Percentiles rank a stretch among this genome's conserved stretches.
Conservation (phyloP, 2,113 vertebrate species). For the Perca flavescens region DNA sequence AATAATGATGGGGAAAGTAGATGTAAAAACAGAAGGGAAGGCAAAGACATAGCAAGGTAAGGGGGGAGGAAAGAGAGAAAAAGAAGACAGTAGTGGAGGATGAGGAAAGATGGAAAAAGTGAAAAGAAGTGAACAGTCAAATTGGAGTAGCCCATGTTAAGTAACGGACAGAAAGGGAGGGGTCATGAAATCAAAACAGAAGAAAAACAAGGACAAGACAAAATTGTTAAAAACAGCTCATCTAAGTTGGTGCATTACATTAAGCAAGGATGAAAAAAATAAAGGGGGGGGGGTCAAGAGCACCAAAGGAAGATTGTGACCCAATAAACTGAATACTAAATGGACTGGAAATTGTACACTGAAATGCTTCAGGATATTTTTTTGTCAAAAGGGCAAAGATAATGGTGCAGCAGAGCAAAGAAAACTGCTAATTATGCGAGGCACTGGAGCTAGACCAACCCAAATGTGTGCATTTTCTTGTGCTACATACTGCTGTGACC, state of each 20-base stretch:
- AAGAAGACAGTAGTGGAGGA: not conserved
- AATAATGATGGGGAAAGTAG: conserved; percentile 4
- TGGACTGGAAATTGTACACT: conserved; percentile 12
- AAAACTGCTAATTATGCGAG: conserved; percentile 15
- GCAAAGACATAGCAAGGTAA: conserved; percentile 6
- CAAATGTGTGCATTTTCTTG: conserved; percentile 10
- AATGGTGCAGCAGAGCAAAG: conserved; percentile 25
- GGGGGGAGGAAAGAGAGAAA: not conserved
- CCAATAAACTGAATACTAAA: conserved; percentile 15
- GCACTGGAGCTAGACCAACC: conserved; percentile 28
- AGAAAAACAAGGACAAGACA: conserved; percentile 55
- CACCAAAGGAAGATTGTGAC: conserved; percentile 17
- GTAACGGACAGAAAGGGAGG: conserved; percentile 29
- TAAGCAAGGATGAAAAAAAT: not conserved
- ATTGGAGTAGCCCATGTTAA: conserved; percentile 24
- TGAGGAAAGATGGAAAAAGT: conserved; percentile 13
- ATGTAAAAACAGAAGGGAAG: conserved; percentile 29
- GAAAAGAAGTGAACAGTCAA: conserved; percentile 4
- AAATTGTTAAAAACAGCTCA: conserved; percentile 26
- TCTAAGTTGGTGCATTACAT: conserved; percentile 16
- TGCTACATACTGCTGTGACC: conserved; percentile 22
- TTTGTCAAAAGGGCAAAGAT: conserved; percentile 27
- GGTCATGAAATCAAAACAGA: conserved; percentile 58
- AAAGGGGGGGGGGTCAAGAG: not conserved
- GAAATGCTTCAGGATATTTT: conserved; percentile 10